Evolutionary conservation across 2,797 vertebrate species (phyloP), one percentile per base, ranked within the genome.

Genomic region (Trachops cirrhosus): DNA sequence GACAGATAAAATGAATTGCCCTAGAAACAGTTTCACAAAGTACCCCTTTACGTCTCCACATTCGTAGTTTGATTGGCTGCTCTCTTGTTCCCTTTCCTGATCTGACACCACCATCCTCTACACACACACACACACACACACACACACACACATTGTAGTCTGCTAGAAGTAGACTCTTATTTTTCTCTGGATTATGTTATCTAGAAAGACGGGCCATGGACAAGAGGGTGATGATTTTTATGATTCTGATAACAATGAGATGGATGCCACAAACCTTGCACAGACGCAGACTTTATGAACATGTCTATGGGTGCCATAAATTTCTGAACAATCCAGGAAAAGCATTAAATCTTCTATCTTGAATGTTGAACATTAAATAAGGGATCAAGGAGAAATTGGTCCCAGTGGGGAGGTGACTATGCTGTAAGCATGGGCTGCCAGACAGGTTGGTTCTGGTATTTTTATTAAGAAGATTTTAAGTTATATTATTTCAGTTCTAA

Each of bases 141-240:
- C 22, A 18, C 21, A 48, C 46, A 92, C 52, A 67, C 29, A 1
- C 41, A 89, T 39, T 29, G 79, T 12, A 59, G 34, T 50, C 84
- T 75, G 44, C 74, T 86, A 94, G 52, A 82, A 86, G 71, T 39
- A 96, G 93, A 94, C 37, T 78, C 67, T 62, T 46, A 54, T 93
- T 97, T 97, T 91, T 74, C 62, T 97, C 93, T 96, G 91, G 54
- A 86, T 91, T 94, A 41, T 77, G 64, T 96, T 96, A 92, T 92
- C 78, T 82, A 96, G 91, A 86, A 75, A 89, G 95, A 75, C 52
- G 39, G 64, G 52, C 44, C 24, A 82, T 39, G 39, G 62, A 93
- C 57, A 75, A 83, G 48, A 85, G 9, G 50, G 52, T 93, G 93
- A 93, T 96, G 39, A 0, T 71, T 96, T 97, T 98, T 97, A 96